These are phyloP conservation scores for Gnatocerus cornutus DNA, from an alignment of 2,888 invertebrate species.

Conservation along the genomic window DNA sequence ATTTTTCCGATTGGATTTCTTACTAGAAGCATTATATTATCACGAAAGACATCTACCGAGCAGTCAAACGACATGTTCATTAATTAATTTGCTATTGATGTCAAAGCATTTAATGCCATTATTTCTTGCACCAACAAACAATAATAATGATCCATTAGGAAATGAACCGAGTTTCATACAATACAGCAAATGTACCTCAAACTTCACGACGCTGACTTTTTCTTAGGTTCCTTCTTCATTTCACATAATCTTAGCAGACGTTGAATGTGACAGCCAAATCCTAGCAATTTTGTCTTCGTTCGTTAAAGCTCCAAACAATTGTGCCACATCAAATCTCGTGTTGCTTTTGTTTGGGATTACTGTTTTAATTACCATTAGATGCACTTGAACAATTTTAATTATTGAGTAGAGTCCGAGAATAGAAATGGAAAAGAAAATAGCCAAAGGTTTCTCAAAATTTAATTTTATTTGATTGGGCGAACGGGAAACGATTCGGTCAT, in stretches of 20 bases:
- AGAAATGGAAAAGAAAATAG: no score
- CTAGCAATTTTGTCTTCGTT: constrained; percentile 7
- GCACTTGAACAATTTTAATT: constrained; percentile 10
- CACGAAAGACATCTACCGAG: not conserved
- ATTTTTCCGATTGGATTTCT: constrained; percentile 40
- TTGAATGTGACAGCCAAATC: constrained; percentile 16
- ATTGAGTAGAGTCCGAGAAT: not conserved
- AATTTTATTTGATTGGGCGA: no score
- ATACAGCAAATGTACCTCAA: no score
- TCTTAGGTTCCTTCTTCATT: not conserved
- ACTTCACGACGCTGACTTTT: not conserved
- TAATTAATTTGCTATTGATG: no score
- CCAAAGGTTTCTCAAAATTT: no score
- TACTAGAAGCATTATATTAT: constrained; percentile 18
- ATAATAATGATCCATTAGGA: no score
- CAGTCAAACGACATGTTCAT: no score
- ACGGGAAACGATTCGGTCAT: no score
- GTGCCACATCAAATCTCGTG: not conserved
- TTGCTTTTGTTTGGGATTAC: not conserved
- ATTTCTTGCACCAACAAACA: no score
- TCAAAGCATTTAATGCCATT: no score
- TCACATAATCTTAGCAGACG: constrained; percentile 21
- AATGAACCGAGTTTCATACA: no score
- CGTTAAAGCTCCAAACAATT: constrained; percentile 5
- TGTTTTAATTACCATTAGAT: constrained; percentile 11